Conservation (phyloP, 2,888 invertebrate species). For the Nephrotoma guestfalica region DNA sequence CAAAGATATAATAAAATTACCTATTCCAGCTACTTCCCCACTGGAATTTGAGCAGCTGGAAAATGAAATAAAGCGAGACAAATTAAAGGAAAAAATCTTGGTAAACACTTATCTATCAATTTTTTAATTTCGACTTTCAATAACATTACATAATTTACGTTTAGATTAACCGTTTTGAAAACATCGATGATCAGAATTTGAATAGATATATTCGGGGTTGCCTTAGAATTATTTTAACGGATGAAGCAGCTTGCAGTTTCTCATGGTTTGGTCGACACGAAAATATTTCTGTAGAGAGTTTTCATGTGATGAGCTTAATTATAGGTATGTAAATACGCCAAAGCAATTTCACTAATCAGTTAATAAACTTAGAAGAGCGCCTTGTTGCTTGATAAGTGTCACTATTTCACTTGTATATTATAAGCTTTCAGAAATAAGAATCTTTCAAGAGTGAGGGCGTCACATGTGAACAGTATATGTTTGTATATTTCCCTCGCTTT, state of each 20-base stretch:
- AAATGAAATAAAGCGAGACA: not conserved
- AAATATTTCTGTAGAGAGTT: not conserved
- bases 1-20: not conserved
- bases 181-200: not conserved
- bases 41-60: not conserved
- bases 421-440: too few relatives aligned
- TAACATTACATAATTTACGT: not conserved
- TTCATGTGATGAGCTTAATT: not conserved
- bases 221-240: not conserved
- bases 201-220: not conserved
- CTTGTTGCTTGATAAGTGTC: too few relatives aligned
- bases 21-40: not conserved
- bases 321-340: not conserved
- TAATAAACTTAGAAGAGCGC: too few relatives aligned
- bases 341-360: too few relatives aligned
- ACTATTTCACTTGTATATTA: too few relatives aligned
- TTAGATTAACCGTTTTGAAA: not conserved
- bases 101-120: not conserved
- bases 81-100: not conserved
- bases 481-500: too few relatives aligned
- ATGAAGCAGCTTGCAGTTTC: too few relatives aligned
- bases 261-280: not conserved
- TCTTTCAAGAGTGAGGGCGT: too few relatives aligned
- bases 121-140: not conserved
- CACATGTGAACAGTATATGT: too few relatives aligned